Evolutionary conservation across 2,888 invertebrate genomes (phyloP).

Genomic region (Drosophila stalkeri): DNA sequence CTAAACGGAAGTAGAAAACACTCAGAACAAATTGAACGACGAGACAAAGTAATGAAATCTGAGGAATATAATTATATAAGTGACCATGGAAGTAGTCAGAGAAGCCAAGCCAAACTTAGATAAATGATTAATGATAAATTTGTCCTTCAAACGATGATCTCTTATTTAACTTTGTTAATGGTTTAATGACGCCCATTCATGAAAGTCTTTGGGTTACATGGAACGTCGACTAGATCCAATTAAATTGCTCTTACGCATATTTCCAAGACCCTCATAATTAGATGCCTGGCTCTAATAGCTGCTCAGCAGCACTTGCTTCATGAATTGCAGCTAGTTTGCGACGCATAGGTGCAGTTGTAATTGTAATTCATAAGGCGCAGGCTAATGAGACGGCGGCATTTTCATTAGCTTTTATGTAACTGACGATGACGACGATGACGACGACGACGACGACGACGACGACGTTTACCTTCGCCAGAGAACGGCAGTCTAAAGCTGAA

Average conservation of each 20-base stretch:
- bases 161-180: slow-evolving; percentile 9
- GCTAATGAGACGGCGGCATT: slow-evolving; percentile 70
- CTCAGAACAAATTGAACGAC: not conserved
- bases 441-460: slow-evolving; percentile 22
- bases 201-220: not conserved
- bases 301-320: slow-evolving; percentile 53
- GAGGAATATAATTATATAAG: not conserved
- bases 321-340: slow-evolving; percentile 70
- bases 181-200: slow-evolving; percentile 12
- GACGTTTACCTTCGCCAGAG: slow-evolving; percentile 63
- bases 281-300: slow-evolving; percentile 43
- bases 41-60: not conserved
- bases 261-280: slow-evolving; percentile 56
- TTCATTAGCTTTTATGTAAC: slow-evolving; percentile 71
- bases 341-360: slow-evolving; percentile 48
- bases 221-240: slow-evolving; percentile 19
- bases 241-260: slow-evolving; percentile 34
- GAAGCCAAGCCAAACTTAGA: not conserved
- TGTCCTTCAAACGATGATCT: slow-evolving; percentile 16
- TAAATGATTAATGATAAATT: slow-evolving; percentile 16
- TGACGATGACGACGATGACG: slow-evolving; percentile 20
- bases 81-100: slow-evolving; percentile 2
- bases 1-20: not conserved
- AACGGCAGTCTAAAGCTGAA: slow-evolving; percentile 52
- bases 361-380: slow-evolving; percentile 53